Base-by-base conservation (phyloP, 2,797 vertebrate genomes). In the Sciurus carolinensis region DNA sequence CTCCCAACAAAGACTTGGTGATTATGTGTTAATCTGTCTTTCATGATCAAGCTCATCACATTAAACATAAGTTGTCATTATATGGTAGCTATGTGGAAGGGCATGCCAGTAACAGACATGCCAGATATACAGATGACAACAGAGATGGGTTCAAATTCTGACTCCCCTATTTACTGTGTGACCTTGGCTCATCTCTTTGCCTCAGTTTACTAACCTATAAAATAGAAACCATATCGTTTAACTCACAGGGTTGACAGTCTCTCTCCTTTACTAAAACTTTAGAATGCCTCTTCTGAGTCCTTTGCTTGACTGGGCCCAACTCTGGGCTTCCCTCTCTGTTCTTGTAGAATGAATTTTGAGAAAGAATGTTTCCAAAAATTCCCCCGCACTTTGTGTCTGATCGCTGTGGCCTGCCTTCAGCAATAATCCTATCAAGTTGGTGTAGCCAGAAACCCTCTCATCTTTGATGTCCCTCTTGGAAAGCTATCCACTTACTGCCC, bases 21-120 rank as follows among this genome's bases (percentile, higher is more conserved):
- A 62, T 82, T 95, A 52, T 20, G 52, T 62, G 80, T 92, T 87
- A 88, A 92, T 88, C 64, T 71, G 24, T 71, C 30, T 67, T 88
- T 82, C 73, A 22, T 22, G 28, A 77, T 79, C 50, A 86, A 96
- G 22, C 15, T n/a, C 39, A 91, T n/a, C 24, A 71, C 39, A 81
- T 54, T 73, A 72, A 66, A 50, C 44, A 26, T 52, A 50, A 84
- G 76, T 26, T 59, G 39, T 47, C 81, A 36, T 90, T 73, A 28
- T n/a, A 54, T 17, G 44, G n/a, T 62, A 72, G 28, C 47, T 67
- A 4, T 77, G n/a, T 52, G 59, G 33, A 86, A 71, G 22, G 30
- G 47, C 26, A 50, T 44, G 7, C 44, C 36, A n/a, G 5, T 69
- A 91, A 76, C 6, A 82, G 22, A 33, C 42, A 67, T 17, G 17